Percentiles rank a stretch among this genome's conserved stretches.
phyloP scores from a whole-genome alignment of 2,888 invertebrate species.

The Boloria selene region DNA sequence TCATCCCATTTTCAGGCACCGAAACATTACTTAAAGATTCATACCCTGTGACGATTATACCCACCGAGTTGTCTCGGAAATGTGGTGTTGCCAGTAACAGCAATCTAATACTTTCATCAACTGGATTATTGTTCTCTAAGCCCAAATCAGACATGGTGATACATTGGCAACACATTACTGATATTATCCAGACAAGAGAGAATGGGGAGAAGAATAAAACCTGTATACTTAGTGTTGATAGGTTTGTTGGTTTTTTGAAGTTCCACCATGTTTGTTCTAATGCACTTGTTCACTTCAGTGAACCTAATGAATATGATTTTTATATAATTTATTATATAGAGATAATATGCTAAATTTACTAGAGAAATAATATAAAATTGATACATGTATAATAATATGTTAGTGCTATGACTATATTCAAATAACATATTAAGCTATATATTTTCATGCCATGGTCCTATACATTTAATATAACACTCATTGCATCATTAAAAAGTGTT shows the following conservation, averaged over 20 bases:
- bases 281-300: background rate
- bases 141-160: constrained; percentile 75
- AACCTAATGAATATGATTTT: background rate
- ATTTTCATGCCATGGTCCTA: no score
- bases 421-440: no score
- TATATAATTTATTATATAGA: background rate
- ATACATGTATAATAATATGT: no score
- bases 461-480: no score
- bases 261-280: background rate
- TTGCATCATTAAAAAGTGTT: no score
- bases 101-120: constrained; percentile 76
- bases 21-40: constrained; percentile 74
- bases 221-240: constrained; percentile 84
- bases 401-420: no score
- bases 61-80: constrained; percentile 84
- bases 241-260: constrained; percentile 63
- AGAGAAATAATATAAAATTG: no score
- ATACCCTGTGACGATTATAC: constrained; percentile 84
- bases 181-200: constrained; percentile 78
- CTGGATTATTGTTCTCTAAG: constrained; percentile 82
- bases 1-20: constrained; percentile 65
- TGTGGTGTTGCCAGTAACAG: constrained; percentile 84
- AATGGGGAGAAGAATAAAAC: constrained; percentile 81
- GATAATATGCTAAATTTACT: no score
- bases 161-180: constrained; percentile 83